Percentiles rank a stretch among this genome's conserved stretches.
Evolutionary conservation across 1,140 invertebrate species (phyloP).

Genomic region (Sycophaga agraensis): DNA sequence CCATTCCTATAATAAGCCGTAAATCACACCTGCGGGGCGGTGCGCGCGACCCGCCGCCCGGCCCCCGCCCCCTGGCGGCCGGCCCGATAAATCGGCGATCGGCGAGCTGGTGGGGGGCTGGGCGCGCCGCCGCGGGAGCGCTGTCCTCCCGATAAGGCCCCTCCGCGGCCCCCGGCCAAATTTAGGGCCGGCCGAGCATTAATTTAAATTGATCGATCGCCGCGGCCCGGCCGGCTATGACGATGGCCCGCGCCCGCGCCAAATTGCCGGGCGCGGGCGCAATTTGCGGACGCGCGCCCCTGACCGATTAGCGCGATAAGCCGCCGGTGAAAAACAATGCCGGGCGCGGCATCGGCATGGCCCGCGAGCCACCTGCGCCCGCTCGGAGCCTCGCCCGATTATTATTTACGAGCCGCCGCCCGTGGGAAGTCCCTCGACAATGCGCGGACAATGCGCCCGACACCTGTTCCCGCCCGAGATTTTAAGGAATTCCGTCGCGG

Average conservation of each 20-base stretch:
- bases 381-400: too few species aligned
- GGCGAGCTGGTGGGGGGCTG: not conserved
- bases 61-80: not conserved
- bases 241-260: conserved; percentile 5
- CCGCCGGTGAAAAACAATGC: too few species aligned
- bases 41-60: not conserved
- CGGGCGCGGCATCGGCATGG: too few species aligned
- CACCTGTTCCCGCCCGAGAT: too few species aligned
- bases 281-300: not conserved
- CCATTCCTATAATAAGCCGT: conserved; percentile 28
- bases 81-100: conserved; percentile 19
- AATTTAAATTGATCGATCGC: conserved; percentile 37
- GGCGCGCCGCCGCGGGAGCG: not conserved
- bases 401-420: conserved; percentile 12
- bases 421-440: conserved; percentile 27
- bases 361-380: too few species aligned
- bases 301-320: conserved; percentile 11
- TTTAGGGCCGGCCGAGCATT: conserved; percentile 30
- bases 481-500: too few species aligned
- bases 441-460: conserved; percentile 14
- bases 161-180: too few species aligned
- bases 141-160: conserved; percentile 27
- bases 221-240: conserved; percentile 21
- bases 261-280: not conserved
- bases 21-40: conserved; percentile 24